Evolutionary conservation across 1,140 invertebrate species (phyloP), one percentile per base, ranked within the genome.

Genomic region (Apis florea): DNA sequence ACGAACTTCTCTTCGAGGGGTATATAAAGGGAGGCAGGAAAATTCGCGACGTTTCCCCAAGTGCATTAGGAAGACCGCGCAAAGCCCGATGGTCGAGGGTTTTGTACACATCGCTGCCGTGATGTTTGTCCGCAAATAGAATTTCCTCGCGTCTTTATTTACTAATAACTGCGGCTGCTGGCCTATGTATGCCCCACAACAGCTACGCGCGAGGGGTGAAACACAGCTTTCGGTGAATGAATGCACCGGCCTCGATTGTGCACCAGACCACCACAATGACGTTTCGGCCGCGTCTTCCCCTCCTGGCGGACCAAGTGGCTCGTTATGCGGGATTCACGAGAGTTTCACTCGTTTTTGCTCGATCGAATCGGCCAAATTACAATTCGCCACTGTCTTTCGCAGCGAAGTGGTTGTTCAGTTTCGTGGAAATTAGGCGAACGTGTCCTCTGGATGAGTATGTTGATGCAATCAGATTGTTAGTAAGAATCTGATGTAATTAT

Each of bases 121-220:
- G 68, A 72, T 87, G 82, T 87, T 87, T 87, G 85, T 75, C 75
- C 58, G 78, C 86, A 87, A 87, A 87, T 82, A 87, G 86, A 87
- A 87, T 87, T 87, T 87, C 85, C 86, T 87, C 79, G 86, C 83
- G 85, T 87, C 86, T 87, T 87, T 87, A 87, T 87, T 87, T 83
- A 82, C 85, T 87, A 86, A 87, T 87, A 88, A 88, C 85, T 82
- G 84, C 31, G 85, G 83, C 79, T 79, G 83, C 79, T 79, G 67
- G 66, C 71, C 31, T 40, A 63, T 56, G 21, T 68, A 24, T n/a
- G 47, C 70, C 59, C 11, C 1, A 11, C 49, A 11, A 13, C 2
- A 13, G 40, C n/a, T n/a, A 40, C 47, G 26, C 21, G 19, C 19
- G 31, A 26, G 17, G 19, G 17, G 13, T 54, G 24, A 66, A 64